Evolutionary conservation across 2,113 vertebrate genomes (phyloP), one percentile per base, ranked within the genome.

Genomic region (Grammomys dolichurus): DNA sequence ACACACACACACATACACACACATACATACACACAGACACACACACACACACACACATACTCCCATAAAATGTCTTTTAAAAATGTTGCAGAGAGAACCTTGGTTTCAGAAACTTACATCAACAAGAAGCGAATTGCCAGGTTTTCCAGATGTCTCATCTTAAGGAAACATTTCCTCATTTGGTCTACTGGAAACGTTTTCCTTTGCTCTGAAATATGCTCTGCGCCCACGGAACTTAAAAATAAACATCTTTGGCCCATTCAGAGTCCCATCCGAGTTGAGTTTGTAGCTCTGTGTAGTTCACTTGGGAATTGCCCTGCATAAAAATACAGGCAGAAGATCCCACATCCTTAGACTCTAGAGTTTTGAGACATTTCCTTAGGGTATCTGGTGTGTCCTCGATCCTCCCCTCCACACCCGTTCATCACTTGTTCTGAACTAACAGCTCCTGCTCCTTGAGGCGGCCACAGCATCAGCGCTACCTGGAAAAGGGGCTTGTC

Each of bases 111-210:
- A 90, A 90, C 69, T 96, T 95, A 86, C 63, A 86, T 73, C 65
- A 95, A 85, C 94, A 93, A 92, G 96, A 95, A 95, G 65, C 40
- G 86, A 95, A 82, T 36, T 88, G 72, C 86, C 93, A 96, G 86
- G 92, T 95, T 97, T 95, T 72, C 85, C 96, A 96, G 88, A 91
- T 96, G 89, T 97, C 86, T 95, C 54, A n/a, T 95, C 95, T 95
- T 86, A 88, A 95, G 88, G 90, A 95, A 67, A 70, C 43, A 73
- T 96, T 92, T 72, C 85, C 92, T 97, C 90, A 78, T 95, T 95
- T 97, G 81, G 88, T 92, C 88, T 94, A 77, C 93, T 93, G 22
- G 91, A 89, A 89, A 96, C 88, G 65, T 73, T 77, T 95, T 77
- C 63, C 36, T 72, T 91, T 92, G 69, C 70, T 93, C 81, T 63